Conservation (phyloP, 2,797 vertebrate genomes). For the Muraenolepis orangiensis region DNA sequence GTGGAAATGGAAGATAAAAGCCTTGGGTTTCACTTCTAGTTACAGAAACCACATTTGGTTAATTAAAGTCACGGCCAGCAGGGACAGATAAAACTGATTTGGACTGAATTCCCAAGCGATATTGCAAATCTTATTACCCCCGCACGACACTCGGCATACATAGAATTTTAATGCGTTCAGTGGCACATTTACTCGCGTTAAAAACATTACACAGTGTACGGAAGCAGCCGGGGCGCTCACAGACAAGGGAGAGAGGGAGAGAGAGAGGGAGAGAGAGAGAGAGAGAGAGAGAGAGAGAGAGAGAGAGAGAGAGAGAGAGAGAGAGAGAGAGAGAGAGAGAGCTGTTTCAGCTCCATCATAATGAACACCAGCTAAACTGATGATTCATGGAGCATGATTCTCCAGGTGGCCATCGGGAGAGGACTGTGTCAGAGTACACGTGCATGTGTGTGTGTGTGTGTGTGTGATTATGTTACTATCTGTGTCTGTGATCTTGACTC, state of each 20-base stretch:
- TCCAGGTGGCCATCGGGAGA: conserved; percentile 38
- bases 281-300: neutral
- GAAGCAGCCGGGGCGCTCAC: neutral
- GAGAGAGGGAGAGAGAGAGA: neutral
- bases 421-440: neutral
- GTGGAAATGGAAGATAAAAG: no score
- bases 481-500: neutral
- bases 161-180: no score
- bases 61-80: no score
- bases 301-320: conserved; percentile 16
- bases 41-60: no score
- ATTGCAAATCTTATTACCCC: no score
- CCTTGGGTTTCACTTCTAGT: no score
- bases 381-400: conserved; percentile 37
- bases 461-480: neutral
- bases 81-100: no score
- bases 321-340: conserved; percentile 8
- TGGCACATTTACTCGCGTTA: no score
- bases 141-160: no score
- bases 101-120: no score
- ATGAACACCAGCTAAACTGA: conserved; percentile 40
- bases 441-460: neutral
- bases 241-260: conserved; percentile 16
- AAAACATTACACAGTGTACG: no score
- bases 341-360: conserved; percentile 32